phyloP scores from a whole-genome alignment of 1,140 invertebrate species.

The Dinothrombium tinctorium region DNA sequence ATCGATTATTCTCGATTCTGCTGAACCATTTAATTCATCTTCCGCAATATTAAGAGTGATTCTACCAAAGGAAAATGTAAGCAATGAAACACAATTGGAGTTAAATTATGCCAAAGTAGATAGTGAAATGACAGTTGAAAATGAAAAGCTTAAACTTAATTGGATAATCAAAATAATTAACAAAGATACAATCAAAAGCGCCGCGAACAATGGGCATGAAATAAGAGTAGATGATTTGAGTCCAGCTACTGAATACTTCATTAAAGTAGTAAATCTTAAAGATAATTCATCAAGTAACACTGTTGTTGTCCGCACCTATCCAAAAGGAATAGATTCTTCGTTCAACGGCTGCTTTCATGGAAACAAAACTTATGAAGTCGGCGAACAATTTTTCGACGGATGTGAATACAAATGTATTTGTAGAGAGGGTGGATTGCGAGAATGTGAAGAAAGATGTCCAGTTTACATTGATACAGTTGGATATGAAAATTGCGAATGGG shows the following conservation, averaged over 20 bases:
- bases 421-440: conserved; percentile 37
- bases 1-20: conserved; percentile 15
- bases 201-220: conserved; percentile 10
- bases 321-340: conserved; percentile 3
- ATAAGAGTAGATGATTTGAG: conserved; percentile 38
- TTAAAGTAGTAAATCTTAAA: conserved; percentile 7
- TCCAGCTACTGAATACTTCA: conserved; percentile 44
- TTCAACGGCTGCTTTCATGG: conserved; percentile 41
- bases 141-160: background rate
- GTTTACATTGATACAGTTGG: conserved; percentile 20
- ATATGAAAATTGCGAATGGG: conserved; percentile 34
- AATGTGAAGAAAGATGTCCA: conserved; percentile 38
- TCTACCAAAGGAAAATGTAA: background rate
- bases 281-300: conserved; percentile 12
- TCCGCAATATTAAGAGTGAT: conserved; percentile 46
- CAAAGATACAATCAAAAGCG: background rate
- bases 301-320: conserved; percentile 13
- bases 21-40: conserved; percentile 35
- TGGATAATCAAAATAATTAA: background rate
- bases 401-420: conserved; percentile 52
- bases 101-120: background rate
- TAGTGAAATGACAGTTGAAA: background rate
- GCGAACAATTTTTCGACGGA: conserved; percentile 45
- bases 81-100: background rate
- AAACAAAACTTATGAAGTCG: conserved; percentile 41